These are phyloP conservation scores for Potamarius usumacintae DNA, from an alignment of 2,113 vertebrate genomes.

Conservation along the genomic window DNA sequence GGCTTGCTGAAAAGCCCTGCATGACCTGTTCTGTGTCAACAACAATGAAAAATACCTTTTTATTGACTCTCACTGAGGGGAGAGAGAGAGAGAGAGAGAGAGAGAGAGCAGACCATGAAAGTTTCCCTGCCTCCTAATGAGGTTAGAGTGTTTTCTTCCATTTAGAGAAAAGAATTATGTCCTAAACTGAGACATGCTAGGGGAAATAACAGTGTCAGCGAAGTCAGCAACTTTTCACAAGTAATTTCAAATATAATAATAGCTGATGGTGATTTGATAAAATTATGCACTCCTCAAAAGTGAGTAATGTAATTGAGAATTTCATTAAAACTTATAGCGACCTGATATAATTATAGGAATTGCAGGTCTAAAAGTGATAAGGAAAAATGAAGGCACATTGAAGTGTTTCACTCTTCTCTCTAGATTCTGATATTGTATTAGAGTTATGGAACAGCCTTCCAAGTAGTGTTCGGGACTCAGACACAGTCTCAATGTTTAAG, in stretches of 20 bases:
- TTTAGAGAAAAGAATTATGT: constrained; percentile 9
- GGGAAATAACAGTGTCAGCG: constrained; percentile 1
- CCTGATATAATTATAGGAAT: constrained; percentile 15
- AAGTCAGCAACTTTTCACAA: not conserved
- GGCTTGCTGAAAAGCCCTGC: constrained; percentile 46
- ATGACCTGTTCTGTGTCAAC: constrained; percentile 35
- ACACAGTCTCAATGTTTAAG: too few relatives aligned
- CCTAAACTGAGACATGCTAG: not conserved
- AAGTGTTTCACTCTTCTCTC: not conserved
- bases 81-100: constrained; percentile 3
- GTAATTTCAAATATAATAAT: not conserved
- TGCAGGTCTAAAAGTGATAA: not conserved
- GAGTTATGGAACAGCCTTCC: not conserved
- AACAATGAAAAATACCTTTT: constrained; percentile 37
- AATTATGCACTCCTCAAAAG: not conserved
- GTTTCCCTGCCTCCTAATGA: constrained; percentile 16
- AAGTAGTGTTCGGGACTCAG: too few relatives aligned
- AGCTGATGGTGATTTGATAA: not conserved
- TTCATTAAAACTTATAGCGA: not conserved
- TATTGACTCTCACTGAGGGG: constrained; percentile 30
- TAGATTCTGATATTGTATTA: not conserved
- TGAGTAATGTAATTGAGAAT: not conserved
- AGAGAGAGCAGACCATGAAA: not conserved
- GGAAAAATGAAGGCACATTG: not conserved
- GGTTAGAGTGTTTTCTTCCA: constrained; percentile 6